A percentile compares a stretch with the other conserved stretches of the same genome.
Evolutionary conservation across 53 echinoderm and acorn worm species (phyloP).

Genomic region (Hippasteria phrygiana): DNA sequence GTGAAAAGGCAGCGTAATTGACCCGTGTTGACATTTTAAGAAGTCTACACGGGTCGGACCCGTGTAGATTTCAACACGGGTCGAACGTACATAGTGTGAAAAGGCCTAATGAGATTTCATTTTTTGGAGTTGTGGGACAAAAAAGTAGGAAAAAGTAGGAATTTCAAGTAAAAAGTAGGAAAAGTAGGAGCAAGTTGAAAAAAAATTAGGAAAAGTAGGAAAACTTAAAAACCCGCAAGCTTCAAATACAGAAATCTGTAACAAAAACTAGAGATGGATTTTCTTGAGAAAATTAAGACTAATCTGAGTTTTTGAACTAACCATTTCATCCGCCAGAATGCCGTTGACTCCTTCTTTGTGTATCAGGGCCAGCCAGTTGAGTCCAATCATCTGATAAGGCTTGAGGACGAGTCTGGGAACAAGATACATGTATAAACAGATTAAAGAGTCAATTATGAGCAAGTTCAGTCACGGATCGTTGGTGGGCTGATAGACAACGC

Average conservation of each 20-base stretch:
- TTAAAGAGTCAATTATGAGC: not conserved
- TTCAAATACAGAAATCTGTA: not conserved
- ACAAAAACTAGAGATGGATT: not conserved
- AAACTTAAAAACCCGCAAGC: not conserved
- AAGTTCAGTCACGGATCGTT: not conserved
- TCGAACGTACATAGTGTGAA: too few species aligned
- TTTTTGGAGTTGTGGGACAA: too few species aligned
- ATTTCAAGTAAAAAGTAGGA: too few species aligned
- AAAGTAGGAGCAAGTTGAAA: too few species aligned
- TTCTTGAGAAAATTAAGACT: not conserved
- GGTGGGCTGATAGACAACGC: too few species aligned
- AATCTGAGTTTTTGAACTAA: conserved; percentile 1
- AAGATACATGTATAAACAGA: conserved; percentile 33
- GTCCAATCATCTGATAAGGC: conserved; percentile 91
- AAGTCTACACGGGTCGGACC: too few species aligned
- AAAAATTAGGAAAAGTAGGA: not conserved
- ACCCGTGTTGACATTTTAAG: too few species aligned
- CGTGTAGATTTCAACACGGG: too few species aligned
- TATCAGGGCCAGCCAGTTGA: conserved; percentile 93
- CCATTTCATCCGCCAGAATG: conserved; percentile 99
- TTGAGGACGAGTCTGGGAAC: conserved; percentile 80
- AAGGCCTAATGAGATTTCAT: too few species aligned
- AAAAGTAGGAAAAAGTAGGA: too few species aligned
- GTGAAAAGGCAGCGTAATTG: too few species aligned
- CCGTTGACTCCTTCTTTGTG: conserved; percentile 88